Conservation (phyloP, 2,888 invertebrate species). For the Himalopsyche anomala region DNA sequence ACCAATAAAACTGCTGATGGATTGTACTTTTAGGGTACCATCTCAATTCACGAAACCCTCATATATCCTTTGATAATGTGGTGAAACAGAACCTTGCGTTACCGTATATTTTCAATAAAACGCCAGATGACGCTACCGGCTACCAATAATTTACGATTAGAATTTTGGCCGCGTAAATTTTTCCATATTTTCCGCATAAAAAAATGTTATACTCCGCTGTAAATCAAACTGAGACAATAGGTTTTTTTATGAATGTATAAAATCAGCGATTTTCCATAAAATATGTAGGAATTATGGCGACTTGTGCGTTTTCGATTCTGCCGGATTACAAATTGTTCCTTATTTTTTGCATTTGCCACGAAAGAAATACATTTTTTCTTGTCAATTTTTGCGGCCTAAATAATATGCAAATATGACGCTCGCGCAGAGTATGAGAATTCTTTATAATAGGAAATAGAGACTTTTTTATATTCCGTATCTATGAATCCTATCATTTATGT, state of each 20-base stretch:
- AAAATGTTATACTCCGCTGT: conserved; percentile 26
- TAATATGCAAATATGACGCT: conserved; percentile 22
- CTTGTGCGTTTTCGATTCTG: conserved; percentile 13
- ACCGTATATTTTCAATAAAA: conserved; percentile 14
- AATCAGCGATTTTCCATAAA: conserved; percentile 26
- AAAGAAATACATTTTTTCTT: conserved; percentile 9
- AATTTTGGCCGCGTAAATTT: conserved; percentile 26
- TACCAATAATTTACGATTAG: conserved; percentile 30
- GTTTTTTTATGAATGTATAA: conserved; percentile 34
- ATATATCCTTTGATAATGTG: background rate
- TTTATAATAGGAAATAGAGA: background rate
- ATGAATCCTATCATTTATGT: conserved; percentile 18
- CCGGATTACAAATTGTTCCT: conserved; percentile 24
- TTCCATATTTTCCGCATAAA: conserved; percentile 23
- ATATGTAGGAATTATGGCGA: conserved; percentile 30
- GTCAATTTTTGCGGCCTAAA: background rate
- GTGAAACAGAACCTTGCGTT: background rate
- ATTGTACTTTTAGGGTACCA: too few relatives aligned
- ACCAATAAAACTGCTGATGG: too few relatives aligned
- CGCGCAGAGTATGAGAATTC: background rate
- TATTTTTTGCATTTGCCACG: background rate
- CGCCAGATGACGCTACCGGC: conserved; percentile 11
- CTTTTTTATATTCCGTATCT: background rate
- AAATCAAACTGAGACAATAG: conserved; percentile 34
- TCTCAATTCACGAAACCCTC: background rate